These are phyloP conservation scores for Euleptes europaea DNA, from an alignment of 2,113 vertebrate species.

Conservation along the genomic window DNA sequence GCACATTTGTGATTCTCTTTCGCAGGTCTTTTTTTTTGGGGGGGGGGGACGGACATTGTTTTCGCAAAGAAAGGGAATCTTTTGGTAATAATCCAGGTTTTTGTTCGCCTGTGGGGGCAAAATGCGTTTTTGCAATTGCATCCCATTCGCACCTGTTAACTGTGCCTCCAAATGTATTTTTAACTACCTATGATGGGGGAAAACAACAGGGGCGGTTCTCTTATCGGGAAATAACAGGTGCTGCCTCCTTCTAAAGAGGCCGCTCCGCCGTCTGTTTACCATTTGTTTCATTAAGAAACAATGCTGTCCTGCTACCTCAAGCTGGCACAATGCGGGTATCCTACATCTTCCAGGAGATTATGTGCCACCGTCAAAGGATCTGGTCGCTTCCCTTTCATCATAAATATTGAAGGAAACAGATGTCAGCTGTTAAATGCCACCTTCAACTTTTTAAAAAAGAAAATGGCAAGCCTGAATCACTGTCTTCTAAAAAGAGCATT, in stretches of 20 bases:
- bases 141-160: slow-evolving; percentile 18
- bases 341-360: background rate
- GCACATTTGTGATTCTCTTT: background rate
- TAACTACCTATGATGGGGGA: background rate
- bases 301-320: background rate
- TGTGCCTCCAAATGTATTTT: slow-evolving; percentile 21
- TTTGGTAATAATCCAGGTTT: slow-evolving; percentile 5
- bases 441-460: background rate
- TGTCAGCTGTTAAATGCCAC: background rate
- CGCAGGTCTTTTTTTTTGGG: background rate
- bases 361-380: background rate
- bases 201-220: background rate
- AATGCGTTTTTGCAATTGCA: slow-evolving; percentile 8
- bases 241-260: background rate
- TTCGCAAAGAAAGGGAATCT: background rate
- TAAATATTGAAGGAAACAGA: slow-evolving; percentile 22
- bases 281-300: slow-evolving; percentile 24
- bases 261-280: background rate
- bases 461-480: background rate
- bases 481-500: background rate
- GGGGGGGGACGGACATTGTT: background rate
- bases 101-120: background rate
- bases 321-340: background rate
- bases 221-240: slow-evolving; percentile 33
- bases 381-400: slow-evolving; percentile 6